These are phyloP conservation scores for Hydropotes inermis DNA, from an alignment of 2,113 vertebrate genomes.

Conservation along the genomic window DNA sequence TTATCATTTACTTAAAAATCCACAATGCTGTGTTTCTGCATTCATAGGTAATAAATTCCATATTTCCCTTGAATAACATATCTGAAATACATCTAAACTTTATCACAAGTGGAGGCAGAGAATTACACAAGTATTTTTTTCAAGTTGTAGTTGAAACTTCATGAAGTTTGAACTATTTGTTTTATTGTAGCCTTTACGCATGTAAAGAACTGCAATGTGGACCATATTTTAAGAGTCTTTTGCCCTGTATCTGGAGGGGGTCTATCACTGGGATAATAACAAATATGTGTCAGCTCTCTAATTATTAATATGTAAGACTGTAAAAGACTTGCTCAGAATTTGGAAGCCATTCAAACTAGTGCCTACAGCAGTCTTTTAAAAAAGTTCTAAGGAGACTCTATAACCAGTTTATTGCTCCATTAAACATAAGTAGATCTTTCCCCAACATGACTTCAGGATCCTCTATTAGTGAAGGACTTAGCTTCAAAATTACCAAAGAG, in stretches of 20 bases:
- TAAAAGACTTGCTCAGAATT: constrained; percentile 6
- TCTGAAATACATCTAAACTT: not conserved
- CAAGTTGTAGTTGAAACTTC: not conserved
- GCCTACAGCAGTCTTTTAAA: constrained; percentile 7
- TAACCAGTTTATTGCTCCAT: constrained; percentile 48
- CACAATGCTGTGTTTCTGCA: not conserved
- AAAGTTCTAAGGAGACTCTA: constrained; percentile 35
- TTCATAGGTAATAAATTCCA: not conserved
- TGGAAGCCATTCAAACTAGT: constrained; percentile 31
- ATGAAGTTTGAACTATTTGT: not conserved
- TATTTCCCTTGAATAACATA: not conserved
- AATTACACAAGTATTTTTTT: not conserved
- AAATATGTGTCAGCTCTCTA: not conserved
- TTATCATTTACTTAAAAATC: constrained; percentile 4
- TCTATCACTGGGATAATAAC: not conserved
- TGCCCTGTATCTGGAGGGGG: not conserved
- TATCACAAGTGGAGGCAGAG: not conserved
- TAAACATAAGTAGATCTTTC: constrained; percentile 41
- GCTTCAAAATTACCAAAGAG: constrained; percentile 12
- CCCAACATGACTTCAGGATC: constrained; percentile 1
- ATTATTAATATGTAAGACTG: constrained; percentile 49
- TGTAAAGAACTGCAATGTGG: not conserved
- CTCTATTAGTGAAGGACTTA: constrained; percentile 15
- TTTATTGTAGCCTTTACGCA: not conserved
- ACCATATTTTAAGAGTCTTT: constrained; percentile 6